Evolutionary conservation across 2,797 vertebrate genomes (phyloP), one percentile per base, ranked within the genome.

Genomic region (Miichthys miiuy): DNA sequence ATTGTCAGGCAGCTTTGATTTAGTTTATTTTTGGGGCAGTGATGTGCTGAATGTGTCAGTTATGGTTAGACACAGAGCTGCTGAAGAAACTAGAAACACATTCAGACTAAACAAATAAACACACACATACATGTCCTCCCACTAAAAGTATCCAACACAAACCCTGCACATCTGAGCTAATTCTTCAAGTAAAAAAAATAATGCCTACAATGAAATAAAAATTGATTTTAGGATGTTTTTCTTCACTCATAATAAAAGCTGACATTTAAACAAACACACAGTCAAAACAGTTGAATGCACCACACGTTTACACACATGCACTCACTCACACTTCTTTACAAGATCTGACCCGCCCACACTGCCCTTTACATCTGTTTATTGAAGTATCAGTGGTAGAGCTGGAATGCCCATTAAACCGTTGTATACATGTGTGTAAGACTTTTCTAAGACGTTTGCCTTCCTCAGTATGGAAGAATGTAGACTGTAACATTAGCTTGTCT

Each of bases 341-440:
- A 80, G 76, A 34, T 30, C 63, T 76, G 65, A 27, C 70, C 57
- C 54, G 18, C 77, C 77, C 77, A 77, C 21, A 12, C 21, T 77
- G 52, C 48, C 78, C 48, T 80, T 79, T 85, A 17, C 71, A 8
- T 81, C 54, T 30, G 41, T 65, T 42, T 84, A 85, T 84, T 68
- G 79, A 80, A 62, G 70, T 75, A 55, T 89, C 68, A 57, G 58
- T 76, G 78, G 72, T 55, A n/a, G 72, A 78, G 72, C 72, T 72
- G 82, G 82, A 93, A 93, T 91, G 77, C 83, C 76, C 41, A 23
- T 87, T 87, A 91, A 91, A 88, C 6, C 58, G 20, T 70, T 44
- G 47, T 60, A 21, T 54, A 67, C 34, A 17, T 11, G 67, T 25
- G 50, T 74, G 54, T 54, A 21, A 25, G 51, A 34, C 57, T 44